phyloP scores from a whole-genome alignment of 1,140 invertebrate species.

The Megalopta genalis region DNA sequence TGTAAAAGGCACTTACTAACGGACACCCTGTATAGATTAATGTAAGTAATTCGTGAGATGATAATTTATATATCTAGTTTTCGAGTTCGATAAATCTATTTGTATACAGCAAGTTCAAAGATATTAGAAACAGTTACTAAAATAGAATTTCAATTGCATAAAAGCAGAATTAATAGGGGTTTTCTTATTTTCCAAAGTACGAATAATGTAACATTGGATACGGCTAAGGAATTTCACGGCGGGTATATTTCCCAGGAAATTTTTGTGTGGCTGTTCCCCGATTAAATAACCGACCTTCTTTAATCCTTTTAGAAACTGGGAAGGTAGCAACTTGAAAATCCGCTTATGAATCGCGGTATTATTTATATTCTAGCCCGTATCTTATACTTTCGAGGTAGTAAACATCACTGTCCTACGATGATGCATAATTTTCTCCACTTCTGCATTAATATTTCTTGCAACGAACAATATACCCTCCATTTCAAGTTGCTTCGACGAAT shows the following conservation, averaged over 20 bases:
- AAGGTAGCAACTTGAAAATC: slow-evolving; percentile 29
- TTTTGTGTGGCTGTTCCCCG: background rate
- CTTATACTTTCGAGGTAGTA: background rate
- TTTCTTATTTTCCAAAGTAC: background rate
- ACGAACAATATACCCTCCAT: background rate
- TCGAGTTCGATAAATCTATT: too few relatives aligned
- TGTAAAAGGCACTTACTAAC: too few relatives aligned
- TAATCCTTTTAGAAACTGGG: slow-evolving; percentile 22
- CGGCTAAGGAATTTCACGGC: slow-evolving; percentile 1
- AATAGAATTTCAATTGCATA: background rate
- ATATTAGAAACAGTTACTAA: background rate
- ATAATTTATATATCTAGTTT: too few relatives aligned
- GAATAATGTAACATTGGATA: background rate
- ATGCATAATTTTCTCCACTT: background rate
- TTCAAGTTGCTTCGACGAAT: background rate
- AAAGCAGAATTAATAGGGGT: background rate
- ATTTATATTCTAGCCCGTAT: slow-evolving; percentile 19
- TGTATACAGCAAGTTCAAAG: too few relatives aligned
- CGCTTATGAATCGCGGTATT: slow-evolving; percentile 15
- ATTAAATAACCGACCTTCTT: slow-evolving; percentile 20
- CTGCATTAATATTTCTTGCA: background rate
- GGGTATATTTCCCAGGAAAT: background rate
- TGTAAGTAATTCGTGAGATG: too few relatives aligned
- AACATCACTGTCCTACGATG: background rate
- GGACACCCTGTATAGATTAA: too few relatives aligned